Evolutionary conservation across 2,888 invertebrate species (phyloP), one percentile per base, ranked within the genome.

Genomic region (Rutpela maculata): DNA sequence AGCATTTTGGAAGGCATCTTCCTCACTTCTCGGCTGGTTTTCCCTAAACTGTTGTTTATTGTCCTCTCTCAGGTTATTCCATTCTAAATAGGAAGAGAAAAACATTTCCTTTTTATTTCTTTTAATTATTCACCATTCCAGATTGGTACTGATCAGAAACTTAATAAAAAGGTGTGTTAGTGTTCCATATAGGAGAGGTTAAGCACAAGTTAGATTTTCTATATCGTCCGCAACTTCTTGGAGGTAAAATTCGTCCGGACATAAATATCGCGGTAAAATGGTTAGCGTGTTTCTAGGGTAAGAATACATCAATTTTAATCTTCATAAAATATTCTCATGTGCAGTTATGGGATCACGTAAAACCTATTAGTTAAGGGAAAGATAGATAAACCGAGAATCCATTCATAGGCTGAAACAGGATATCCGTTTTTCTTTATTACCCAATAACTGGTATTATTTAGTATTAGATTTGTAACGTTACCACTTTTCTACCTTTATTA

Each of bases 281-380:
- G 50, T 50, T 50, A 50, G n/a, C 50, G 12, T 50, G 50, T 50
- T 50, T 50, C 50, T 15, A 6, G 50, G 50, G 50, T 50, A 50
- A 50, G 50, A 15, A 50, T 50, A 50, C 50, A 50, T 50, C 50
- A 50, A n/a, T 50, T n/a, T 50, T 50, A 50, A 50, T 50, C 50
- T 50, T 50, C 50, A 50, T 50, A 50, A 50, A 50, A 50, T 15
- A 50, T 50, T 15, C 50, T 50, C 50, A 50, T 50, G 50, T 50
- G n/a, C 50, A 50, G 15, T 50, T 50, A 50, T 50, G 50, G 50
- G 50, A 50, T 50, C 50, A 50, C 50, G 50, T 50, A 50, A 50
- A n/a, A 50, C n/a, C 50, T 50, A 50, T 50, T 12, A n/a, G 50
- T 50, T 50, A 50, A n/a, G n/a, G 50, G 50, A 50, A n/a, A 50